phyloP scores from a whole-genome alignment of 2,113 vertebrate species.

The Podiceps cristatus region DNA sequence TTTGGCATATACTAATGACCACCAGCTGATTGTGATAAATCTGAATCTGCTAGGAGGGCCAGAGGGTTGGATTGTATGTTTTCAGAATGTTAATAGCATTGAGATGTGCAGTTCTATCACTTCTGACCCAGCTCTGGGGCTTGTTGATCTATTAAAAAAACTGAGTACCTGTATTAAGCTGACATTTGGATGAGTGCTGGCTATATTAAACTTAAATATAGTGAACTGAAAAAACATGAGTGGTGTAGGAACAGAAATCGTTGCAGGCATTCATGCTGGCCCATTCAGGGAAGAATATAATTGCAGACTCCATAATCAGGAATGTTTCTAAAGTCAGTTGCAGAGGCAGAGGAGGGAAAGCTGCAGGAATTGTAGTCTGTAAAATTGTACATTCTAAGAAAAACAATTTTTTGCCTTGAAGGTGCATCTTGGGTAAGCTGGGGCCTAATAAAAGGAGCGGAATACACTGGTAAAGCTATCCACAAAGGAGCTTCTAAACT shows the following conservation, averaged over 20 bases:
- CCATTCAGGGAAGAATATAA: neutral
- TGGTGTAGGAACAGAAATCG: neutral
- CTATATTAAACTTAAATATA: neutral
- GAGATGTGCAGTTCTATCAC: neutral
- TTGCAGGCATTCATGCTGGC: neutral
- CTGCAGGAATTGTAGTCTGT: neutral
- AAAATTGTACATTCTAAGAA: neutral
- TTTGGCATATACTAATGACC: neutral
- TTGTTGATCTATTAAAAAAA: neutral
- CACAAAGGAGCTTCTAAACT: slow-evolving; percentile 95
- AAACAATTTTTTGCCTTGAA: slow-evolving; percentile 64
- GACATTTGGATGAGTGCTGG: neutral
- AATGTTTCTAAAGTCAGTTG: neutral
- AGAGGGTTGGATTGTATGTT: neutral
- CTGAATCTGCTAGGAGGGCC: neutral
- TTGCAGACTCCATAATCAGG: neutral
- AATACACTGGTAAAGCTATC: slow-evolving; percentile 94
- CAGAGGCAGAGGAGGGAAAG: neutral
- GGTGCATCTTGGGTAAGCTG: slow-evolving; percentile 98
- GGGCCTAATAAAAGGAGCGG: slow-evolving; percentile 95
- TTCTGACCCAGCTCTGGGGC: neutral
- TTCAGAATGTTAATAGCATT: neutral
- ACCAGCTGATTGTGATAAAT: neutral
- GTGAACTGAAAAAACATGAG: neutral
- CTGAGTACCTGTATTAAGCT: neutral